phyloP scores from a whole-genome alignment of 2,888 invertebrate genomes.

The Plutella xylostella region DNA sequence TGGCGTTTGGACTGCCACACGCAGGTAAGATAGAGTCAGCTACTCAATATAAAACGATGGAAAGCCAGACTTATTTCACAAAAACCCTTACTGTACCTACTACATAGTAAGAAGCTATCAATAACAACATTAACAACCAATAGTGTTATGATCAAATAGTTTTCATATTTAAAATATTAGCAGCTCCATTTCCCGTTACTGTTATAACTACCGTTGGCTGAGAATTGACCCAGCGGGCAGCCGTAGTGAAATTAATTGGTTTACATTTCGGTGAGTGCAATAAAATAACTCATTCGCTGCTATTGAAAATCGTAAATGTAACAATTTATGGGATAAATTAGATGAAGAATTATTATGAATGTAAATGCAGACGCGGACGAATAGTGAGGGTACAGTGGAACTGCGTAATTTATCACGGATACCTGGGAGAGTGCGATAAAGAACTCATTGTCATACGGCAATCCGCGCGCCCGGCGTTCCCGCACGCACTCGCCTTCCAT shows the following conservation, averaged over 20 bases:
- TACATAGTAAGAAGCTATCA: too few species aligned
- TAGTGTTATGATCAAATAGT: too few species aligned
- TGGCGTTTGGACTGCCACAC: too few species aligned
- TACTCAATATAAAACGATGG: neutral
- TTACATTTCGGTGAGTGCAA: neutral
- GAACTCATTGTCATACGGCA: slow-evolving; percentile 15
- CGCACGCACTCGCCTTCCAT: slow-evolving; percentile 47
- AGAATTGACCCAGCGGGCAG: neutral
- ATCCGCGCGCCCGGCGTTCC: slow-evolving; percentile 55
- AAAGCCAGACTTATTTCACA: neutral
- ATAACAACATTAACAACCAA: too few species aligned
- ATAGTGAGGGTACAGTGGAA: neutral
- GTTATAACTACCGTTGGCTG: neutral
- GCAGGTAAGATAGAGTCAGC: too few species aligned
- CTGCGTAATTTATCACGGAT: neutral
- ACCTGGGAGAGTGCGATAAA: neutral
- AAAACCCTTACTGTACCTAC: neutral
- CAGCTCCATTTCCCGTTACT: neutral
- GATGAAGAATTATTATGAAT: neutral
- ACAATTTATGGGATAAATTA: neutral
- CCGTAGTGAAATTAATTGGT: neutral
- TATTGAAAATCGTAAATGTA: neutral
- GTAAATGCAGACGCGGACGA: neutral
- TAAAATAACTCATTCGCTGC: neutral
- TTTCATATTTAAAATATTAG: too few species aligned